These are phyloP conservation scores for Sakesphorus luctuosus DNA, from an alignment of 2,113 vertebrate species.

Conservation along the genomic window DNA sequence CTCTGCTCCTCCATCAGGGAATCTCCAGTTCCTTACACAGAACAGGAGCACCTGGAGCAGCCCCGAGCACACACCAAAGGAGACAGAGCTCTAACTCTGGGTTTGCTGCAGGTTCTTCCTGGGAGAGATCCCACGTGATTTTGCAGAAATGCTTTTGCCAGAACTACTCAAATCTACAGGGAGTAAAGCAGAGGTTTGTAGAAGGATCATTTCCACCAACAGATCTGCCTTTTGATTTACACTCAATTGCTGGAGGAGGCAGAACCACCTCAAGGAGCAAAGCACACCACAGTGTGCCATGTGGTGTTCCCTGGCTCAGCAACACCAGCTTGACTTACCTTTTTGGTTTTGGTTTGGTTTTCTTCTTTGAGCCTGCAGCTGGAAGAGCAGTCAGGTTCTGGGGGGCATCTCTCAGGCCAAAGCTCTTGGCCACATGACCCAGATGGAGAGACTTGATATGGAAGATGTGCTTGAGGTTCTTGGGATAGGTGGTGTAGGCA, in stretches of 20 bases:
- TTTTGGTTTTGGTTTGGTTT: slow-evolving; percentile 40
- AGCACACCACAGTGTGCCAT: neutral
- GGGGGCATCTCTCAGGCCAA: slow-evolving; percentile 92
- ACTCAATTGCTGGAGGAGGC: neutral
- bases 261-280: neutral
- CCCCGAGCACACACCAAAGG: neutral
- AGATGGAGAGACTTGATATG: slow-evolving; percentile 88
- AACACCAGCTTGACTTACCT: slow-evolving; percentile 59
- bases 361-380: slow-evolving; percentile 42
- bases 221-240: neutral
- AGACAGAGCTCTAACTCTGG: neutral
- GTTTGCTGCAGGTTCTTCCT: neutral
- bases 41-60: neutral
- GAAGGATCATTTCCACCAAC: neutral
- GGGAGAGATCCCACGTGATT: neutral
- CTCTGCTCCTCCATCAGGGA: neutral
- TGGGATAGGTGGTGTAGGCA: slow-evolving; percentile 90
- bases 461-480: slow-evolving; percentile 89
- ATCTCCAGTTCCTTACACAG: neutral
- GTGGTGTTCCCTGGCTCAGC: neutral
- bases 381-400: slow-evolving; percentile 73
- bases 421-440: slow-evolving; percentile 90
- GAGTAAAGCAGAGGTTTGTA: neutral
- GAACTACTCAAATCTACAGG: neutral
- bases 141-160: neutral